Percentiles rank a stretch among this genome's conserved stretches.
phyloP scores from a whole-genome alignment of 1,140 invertebrate species.

The Hesperophylax magnus region DNA sequence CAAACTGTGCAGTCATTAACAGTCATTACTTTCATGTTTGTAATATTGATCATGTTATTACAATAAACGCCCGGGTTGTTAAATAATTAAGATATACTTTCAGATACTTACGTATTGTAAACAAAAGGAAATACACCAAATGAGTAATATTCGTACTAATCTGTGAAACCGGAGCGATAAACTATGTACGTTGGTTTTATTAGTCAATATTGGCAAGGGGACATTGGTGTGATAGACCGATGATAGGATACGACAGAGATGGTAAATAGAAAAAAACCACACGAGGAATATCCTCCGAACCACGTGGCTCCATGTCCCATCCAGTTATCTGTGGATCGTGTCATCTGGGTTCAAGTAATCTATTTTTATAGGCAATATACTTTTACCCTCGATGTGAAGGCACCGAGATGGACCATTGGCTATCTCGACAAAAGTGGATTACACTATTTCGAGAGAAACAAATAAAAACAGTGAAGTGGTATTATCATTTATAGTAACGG shows the following conservation, averaged over 20 bases:
- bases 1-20: too few relatives aligned
- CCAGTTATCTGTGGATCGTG: slow-evolving; percentile 24
- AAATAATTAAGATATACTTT: too few relatives aligned
- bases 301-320: slow-evolving; percentile 2
- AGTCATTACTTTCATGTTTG: too few relatives aligned
- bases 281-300: neutral
- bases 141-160: too few relatives aligned
- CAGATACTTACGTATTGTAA: too few relatives aligned
- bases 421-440: slow-evolving; percentile 16
- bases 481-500: slow-evolving; percentile 4
- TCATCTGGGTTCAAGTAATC: slow-evolving; percentile 25
- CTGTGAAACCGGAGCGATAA: neutral
- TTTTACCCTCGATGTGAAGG: slow-evolving; percentile 18
- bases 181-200: neutral
- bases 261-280: neutral
- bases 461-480: neutral
- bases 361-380: slow-evolving; percentile 36
- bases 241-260: neutral
- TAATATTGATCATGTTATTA: too few relatives aligned
- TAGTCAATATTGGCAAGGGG: slow-evolving; percentile 17
- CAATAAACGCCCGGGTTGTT: too few relatives aligned
- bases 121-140: too few relatives aligned
- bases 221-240: slow-evolving; percentile 1
- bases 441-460: neutral
- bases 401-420: neutral